Base-by-base conservation (phyloP, 2,888 invertebrate species). In the Cryptocephalus moraei region DNA sequence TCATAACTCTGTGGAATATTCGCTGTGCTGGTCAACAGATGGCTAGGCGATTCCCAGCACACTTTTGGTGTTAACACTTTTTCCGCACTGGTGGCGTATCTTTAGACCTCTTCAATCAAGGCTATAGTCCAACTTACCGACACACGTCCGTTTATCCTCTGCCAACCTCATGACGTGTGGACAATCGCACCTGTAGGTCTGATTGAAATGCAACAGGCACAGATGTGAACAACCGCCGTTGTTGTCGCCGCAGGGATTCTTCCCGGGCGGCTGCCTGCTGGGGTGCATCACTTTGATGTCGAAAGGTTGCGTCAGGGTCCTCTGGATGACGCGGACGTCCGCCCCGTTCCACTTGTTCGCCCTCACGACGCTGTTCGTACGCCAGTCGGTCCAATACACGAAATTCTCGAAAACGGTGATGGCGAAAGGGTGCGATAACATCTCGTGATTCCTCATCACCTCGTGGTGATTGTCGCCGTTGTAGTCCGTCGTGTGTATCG, bases 381-480 rank as follows among this genome's bases (percentile, higher is more conserved):
- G 77, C 94, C 94, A 93, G 73, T 94, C 93, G 0, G 91, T 92
- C 91, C 92, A 94, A 73, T 90, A 94, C 9, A 93, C 83, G 69
- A 86, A 82, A 63, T 84, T 83, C 65, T 87, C 91, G 73, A 86
- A 91, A 49, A 92, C 75, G 0, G 89, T 80, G 53, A 93, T 82
- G 41, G 92, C 88, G 74, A 93, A 94, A 0, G 93, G 91, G 75
- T 93, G 93, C 42, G 87, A 81, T 46, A 89, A 73, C 59, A 82
- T 78, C 48, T 84, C 81, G 66, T 86, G 85, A 45, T 82, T 83
- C 51, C 53, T 45, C 61, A 91, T 74, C 51, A 90, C 81, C 50
- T 68, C 66, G 46, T 66, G 68, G 63, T 81, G 79, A 65, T 86
- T 86, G 13, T 66, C 67, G 10, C 93, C 93, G 60, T 85, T 82